These are phyloP conservation scores for Episyrphus balteatus DNA, from an alignment of 1,140 invertebrate genomes.

Conservation along the genomic window DNA sequence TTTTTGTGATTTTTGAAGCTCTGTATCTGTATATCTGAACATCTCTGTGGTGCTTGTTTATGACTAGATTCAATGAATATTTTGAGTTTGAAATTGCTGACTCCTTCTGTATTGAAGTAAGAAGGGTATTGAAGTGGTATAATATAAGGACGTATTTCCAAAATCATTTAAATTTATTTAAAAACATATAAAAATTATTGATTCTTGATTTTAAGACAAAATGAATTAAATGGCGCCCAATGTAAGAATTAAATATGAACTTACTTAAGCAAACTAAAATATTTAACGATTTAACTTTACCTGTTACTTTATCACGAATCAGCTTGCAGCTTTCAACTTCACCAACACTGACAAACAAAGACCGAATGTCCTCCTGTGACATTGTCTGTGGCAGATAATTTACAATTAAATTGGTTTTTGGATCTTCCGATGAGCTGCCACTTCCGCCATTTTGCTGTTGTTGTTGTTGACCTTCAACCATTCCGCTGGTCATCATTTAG, in stretches of 20 bases:
- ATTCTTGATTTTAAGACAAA: too few species aligned
- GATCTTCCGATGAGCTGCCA: constrained; percentile 66
- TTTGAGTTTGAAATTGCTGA: too few species aligned
- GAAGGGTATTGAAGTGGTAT: too few species aligned
- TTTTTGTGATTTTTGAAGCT: too few species aligned
- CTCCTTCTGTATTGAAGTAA: too few species aligned
- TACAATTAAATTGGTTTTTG: constrained; percentile 97
- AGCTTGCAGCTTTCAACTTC: constrained; percentile 99
- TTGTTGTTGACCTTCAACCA: constrained; percentile 13
- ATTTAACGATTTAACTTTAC: constrained; percentile 42
- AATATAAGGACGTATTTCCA: too few species aligned
- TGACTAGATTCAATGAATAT: too few species aligned
- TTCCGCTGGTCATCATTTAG: constrained; percentile 8
- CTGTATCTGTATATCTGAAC: too few species aligned
- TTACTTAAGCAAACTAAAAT: background rate
- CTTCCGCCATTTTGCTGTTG: constrained; percentile 35
- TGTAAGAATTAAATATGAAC: background rate
- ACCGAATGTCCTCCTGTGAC: constrained; percentile 98
- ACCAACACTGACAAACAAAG: constrained; percentile 94
- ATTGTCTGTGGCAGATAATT: constrained; percentile 99
- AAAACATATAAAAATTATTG: too few species aligned
- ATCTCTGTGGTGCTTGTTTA: too few species aligned
- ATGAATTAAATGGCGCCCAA: too few species aligned
- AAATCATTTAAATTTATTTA: too few species aligned
- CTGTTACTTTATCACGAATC: constrained; percentile 95